Evolutionary conservation across 1,140 invertebrate genomes (phyloP).

Genomic region (Heliconius melpomene): DNA sequence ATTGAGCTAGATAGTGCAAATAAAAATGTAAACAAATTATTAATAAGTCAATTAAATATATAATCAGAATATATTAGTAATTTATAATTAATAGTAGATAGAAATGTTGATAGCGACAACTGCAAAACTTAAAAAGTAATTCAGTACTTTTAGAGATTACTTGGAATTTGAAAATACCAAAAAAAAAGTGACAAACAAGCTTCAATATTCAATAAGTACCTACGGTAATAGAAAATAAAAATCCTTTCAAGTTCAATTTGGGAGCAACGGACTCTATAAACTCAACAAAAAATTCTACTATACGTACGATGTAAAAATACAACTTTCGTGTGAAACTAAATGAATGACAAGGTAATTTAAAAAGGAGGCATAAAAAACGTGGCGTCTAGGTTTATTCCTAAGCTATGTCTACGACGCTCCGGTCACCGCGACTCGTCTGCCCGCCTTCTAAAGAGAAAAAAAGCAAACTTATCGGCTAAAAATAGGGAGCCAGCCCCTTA

Average conservation of each 20-base stretch:
- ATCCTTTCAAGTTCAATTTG: neutral
- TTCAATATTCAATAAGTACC: neutral
- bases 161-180: neutral
- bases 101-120: neutral
- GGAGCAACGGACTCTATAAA: neutral
- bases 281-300: neutral
- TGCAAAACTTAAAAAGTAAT: neutral
- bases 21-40: slow-evolving; percentile 3
- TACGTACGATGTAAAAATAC: neutral
- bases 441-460: slow-evolving; percentile 52
- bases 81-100: neutral
- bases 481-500: slow-evolving; percentile 69
- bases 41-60: neutral
- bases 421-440: slow-evolving; percentile 55
- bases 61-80: neutral
- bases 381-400: slow-evolving; percentile 31
- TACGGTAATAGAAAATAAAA: slow-evolving; percentile 11
- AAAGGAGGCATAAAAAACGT: slow-evolving; percentile 24
- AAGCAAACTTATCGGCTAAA: slow-evolving; percentile 64
- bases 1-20: slow-evolving; percentile 2
- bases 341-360: slow-evolving; percentile 22
- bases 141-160: neutral
- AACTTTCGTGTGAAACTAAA: slow-evolving; percentile 3
- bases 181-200: neutral
- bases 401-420: slow-evolving; percentile 28